These are phyloP conservation scores for Teinopalpus imperialis DNA, from an alignment of 2,888 invertebrate species.

Conservation along the genomic window DNA sequence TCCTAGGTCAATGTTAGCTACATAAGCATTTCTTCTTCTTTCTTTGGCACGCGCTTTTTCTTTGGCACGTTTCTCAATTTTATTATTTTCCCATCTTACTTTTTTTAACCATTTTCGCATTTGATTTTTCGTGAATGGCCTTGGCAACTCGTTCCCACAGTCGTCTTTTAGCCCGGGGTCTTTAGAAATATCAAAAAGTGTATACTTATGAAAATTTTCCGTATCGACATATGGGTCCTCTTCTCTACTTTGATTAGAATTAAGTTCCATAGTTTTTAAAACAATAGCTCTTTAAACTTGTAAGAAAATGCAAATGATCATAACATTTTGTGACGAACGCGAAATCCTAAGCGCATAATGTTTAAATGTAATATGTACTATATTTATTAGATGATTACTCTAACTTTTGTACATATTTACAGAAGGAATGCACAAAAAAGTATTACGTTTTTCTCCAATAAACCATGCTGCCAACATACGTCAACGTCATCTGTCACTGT, in stretches of 20 bases:
- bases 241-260: conserved; percentile 25
- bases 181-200: conserved; percentile 63
- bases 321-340: no score
- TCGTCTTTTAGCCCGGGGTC: conserved; percentile 75
- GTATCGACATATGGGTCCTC: conserved; percentile 34
- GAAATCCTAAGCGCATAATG: no score
- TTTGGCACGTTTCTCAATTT: conserved; percentile 85
- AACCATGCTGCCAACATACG: no score
- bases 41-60: conserved; percentile 88
- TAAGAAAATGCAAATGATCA: no score
- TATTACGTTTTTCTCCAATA: no score
- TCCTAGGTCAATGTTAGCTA: conserved; percentile 87
- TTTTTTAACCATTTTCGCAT: conserved; percentile 86
- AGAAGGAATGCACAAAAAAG: no score
- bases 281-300: background rate
- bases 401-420: no score
- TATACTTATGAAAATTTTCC: conserved; percentile 52
- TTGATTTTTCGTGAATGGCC: conserved; percentile 83
- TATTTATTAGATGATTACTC: no score
- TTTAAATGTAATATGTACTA: no score
- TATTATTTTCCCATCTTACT: conserved; percentile 87
- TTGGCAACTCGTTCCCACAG: conserved; percentile 65
- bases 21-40: conserved; percentile 85
- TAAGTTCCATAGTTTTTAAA: conserved; percentile 7
- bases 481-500: no score